phyloP scores from a whole-genome alignment of 1,140 invertebrate genomes.

The Xylocopa sonorina region DNA sequence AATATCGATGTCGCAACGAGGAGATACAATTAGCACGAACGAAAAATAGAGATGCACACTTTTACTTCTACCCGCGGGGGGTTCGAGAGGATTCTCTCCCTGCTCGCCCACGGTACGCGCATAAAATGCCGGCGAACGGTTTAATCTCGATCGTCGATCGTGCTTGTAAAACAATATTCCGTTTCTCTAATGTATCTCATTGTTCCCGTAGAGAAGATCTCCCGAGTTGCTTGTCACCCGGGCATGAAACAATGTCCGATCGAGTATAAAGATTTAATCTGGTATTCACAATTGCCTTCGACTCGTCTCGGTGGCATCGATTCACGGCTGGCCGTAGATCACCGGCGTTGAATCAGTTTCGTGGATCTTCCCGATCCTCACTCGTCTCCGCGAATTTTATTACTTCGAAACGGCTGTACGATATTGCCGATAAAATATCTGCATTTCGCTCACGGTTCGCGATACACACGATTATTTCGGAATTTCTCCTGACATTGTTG shows the following conservation, averaged over 20 bases:
- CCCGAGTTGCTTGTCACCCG: conserved; percentile 16
- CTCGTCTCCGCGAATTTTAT: conserved; percentile 69
- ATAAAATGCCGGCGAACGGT: neutral
- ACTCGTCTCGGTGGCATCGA: conserved; percentile 55
- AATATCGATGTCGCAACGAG: too few species aligned
- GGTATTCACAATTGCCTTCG: conserved; percentile 33
- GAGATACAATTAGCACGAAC: too few species aligned
- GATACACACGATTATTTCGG: conserved; percentile 19
- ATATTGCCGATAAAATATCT: conserved; percentile 46
- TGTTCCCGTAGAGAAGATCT: conserved; percentile 6
- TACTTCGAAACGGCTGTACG: conserved; percentile 52
- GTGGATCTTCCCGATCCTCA: conserved; percentile 73
- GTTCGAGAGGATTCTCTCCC: too few species aligned
- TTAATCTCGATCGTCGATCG: conserved; percentile 20
- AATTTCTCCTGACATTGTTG: conserved; percentile 42
- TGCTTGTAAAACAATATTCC: conserved; percentile 22
- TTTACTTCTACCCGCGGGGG: too few species aligned
- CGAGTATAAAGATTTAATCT: conserved; percentile 43
- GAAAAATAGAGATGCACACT: too few species aligned
- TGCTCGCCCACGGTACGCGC: too few species aligned
- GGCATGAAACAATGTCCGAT: conserved; percentile 39
- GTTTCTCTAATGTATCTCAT: conserved; percentile 18
- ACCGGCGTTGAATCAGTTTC: conserved; percentile 70
- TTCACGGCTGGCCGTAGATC: conserved; percentile 67
- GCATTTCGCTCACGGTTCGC: conserved; percentile 19